Base-by-base conservation (phyloP, 1,140 invertebrate species). In the Eubasilissa regina region DNA sequence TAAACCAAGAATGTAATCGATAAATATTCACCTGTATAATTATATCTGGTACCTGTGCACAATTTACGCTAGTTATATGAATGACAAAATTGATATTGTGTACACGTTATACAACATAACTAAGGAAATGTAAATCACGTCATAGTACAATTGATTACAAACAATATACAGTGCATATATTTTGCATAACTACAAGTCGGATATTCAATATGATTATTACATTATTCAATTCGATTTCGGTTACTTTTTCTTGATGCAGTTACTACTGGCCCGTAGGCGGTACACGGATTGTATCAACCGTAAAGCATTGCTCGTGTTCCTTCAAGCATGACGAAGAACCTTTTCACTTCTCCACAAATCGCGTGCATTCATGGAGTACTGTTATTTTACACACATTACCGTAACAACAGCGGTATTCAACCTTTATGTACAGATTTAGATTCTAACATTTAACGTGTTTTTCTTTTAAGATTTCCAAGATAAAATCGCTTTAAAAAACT, bases 261-360 rank as follows among this genome's bases (percentile, higher is more conserved):
- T 58, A 17, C 17, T 10, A 58, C 55, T 21, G 55, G 55, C 9
- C 15, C 17, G 17, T 17, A 58, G 8, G 17, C 8, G 17, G 3
- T 15, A 15, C 17, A 19, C 17, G 17, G 21, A 58, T 15, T 19
- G 17, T 58, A 58, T 58, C 8, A 8, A 12, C 17, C 21, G 55
- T 15, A 11, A 35, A 58, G 55, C 9, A 58, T 58, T 58, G 15
- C 55, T 21, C 55, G 10, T 58, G 4, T 21, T 58, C 17, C 8
- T 21, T 58, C n/a, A 58, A 19, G 55, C 55, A 11, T 15, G 21
- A 10, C 55, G 17, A 58, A 58, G 17, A 19, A 58, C 17, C 55
- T 58, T 58, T 58, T 58, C 17, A 58, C 17, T 58, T 56, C 17
- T 58, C 15, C 17, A 19, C 17, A 58, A 58, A 58, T 58, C 55